A percentile compares a stretch with the other conserved stretches of the same genome.
phyloP scores from a whole-genome alignment of 1,140 invertebrate species.

The Lithobius niger region DNA sequence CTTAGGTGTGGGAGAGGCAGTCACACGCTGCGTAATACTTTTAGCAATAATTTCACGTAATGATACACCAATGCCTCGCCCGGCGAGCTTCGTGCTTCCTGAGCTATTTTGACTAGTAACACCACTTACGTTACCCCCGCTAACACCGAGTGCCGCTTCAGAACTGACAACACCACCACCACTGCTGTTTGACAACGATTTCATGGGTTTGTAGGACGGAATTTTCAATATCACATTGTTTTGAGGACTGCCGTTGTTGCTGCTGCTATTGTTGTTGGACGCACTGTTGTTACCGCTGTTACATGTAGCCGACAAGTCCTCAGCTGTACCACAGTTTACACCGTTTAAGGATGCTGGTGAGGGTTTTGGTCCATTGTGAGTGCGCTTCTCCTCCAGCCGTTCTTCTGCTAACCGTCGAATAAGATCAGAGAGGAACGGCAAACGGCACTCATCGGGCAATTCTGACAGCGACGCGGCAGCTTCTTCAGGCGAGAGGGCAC shows the following conservation, averaged over 20 bases:
- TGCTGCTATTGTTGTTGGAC: conserved; percentile 13
- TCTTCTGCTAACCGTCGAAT: conserved; percentile 32
- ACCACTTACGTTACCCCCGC: not conserved
- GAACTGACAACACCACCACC: no score
- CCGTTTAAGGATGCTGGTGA: conserved; percentile 9
- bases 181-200: conserved; percentile 8
- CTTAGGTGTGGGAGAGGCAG: not conserved
- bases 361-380: conserved; percentile 3
- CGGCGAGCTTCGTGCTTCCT: conserved; percentile 3
- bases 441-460: not conserved
- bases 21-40: conserved; percentile 14
- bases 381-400: conserved; percentile 27
- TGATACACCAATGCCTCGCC: conserved; percentile 18
- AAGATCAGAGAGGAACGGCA: conserved; percentile 31
- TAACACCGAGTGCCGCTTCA: no score
- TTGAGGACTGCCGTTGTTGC: conserved; percentile 18
- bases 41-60: conserved; percentile 19
- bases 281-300: not conserved
- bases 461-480: conserved; percentile 28
- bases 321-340: no score
- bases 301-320: not conserved
- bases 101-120: conserved; percentile 16
- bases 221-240: conserved; percentile 68
- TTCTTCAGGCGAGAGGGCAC: conserved; percentile 5
- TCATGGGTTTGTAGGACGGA: conserved; percentile 68